Evolutionary conservation across 2,888 invertebrate species (phyloP), one percentile per base, ranked within the genome.

Genomic region (Diachrysia chrysitis): DNA sequence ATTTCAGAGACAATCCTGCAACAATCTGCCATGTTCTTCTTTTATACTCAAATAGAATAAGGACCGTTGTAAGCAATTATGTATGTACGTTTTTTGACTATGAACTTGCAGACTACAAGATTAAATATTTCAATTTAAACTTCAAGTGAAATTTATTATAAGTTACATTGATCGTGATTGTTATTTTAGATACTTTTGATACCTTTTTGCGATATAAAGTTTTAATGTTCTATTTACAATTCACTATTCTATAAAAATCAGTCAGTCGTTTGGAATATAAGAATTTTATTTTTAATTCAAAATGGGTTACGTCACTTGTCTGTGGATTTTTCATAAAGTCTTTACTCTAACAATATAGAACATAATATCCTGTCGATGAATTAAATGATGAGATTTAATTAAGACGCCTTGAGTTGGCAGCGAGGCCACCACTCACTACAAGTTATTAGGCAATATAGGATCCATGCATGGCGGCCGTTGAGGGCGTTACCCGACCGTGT

Each of bases 401-500:
- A 76, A 74, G 83, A 66, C 81, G 84, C 91, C 91, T 93, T 92
- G 91, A 84, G 84, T 85, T 71, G 77, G 73, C 75, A 72, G 85
- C 91, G 92, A 93, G 93, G 93, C 84, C 81, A 79, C 82, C 82
- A 77, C 78, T 88, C 86, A 86, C 89, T 78, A 25, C 25, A 70
- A 72, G 76, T 87, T 87, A 88, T 93, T 90, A 80, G 81, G 89
- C 87, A 92, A 91, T 81, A 59, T 83, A 88, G 93, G 93, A 94
- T 89, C 84, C 87, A 91, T 89, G 93, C 90, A 85, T 90, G 86
- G 85, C 83, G 83, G 81, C 74, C 83, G 77, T 73, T 84, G 84
- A 90, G 89, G 89, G 87, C 88, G 79, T 77, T 83, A 85, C 68
- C 84, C 81, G 75, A 87, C 81, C 88, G 85, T 89, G 77, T 71